Base-by-base conservation (phyloP, 2,113 vertebrate species). In the Phaethon lepturus region DNA sequence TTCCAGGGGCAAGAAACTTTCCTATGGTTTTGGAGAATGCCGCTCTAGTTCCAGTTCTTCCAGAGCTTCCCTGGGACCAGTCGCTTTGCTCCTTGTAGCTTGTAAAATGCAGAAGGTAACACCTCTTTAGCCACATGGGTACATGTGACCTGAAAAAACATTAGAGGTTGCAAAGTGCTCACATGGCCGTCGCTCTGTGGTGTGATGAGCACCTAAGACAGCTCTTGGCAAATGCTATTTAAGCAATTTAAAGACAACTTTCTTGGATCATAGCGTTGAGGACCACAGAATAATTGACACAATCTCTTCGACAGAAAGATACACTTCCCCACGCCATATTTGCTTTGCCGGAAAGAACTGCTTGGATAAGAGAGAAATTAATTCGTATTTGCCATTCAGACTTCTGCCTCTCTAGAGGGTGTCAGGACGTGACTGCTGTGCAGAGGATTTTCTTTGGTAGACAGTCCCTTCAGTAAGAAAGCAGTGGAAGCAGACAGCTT, bases 401-500 rank as follows among this genome's bases (percentile, higher is more conserved):
- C 33, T 87, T 91, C 35, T 81, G 11, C 15, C 3, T 81, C 89
- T 95, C 56, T 89, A 59, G 63, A 86, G 86, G 44, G 71, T 86
- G 20, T 95, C 50, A 77, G 59, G 29, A 74, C 0, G 2, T 74
- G 79, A 88, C 38, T 86, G 31, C 45, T 74, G 38, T 58, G 68
- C 68, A 77, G 75, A 77, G 35, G 44, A n/a, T 80, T 95, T 92
- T 95, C 59, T 50, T 84, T 88, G 38, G 59, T 53, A 62, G 79
- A 50, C 10, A 29, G 38, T 92, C n/a, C 71, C 40, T 90, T 86
- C 9, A 6, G 13, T 73, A 29, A 71, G 60, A 90, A 80, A 71
- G 16, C 17, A 26, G 33, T 52, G 49, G 40, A 62, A 63, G 17
- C 24, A 79, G 62, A 13, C 9, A 83, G 6, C 1, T 75, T 52